A percentile compares a stretch with the other conserved stretches of the same genome.
phyloP scores from a whole-genome alignment of 2,797 vertebrate species.

The Acestrorhynchus altus region DNA sequence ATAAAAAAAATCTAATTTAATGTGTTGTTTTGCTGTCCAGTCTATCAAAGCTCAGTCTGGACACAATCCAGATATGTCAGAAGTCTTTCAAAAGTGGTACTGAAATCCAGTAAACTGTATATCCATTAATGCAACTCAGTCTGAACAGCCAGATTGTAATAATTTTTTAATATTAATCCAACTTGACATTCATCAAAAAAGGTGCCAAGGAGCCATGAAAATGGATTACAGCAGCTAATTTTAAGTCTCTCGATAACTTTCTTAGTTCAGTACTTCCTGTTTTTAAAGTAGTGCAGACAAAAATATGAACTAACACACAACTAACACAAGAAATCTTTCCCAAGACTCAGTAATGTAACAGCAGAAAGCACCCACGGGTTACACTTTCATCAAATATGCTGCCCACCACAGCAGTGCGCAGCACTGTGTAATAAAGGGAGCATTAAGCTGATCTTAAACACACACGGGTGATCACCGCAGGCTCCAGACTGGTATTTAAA shows the following conservation, averaged over 20 bases:
- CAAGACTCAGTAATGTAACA: not conserved
- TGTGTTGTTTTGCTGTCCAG: no score
- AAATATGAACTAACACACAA: not conserved
- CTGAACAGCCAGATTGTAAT: no score
- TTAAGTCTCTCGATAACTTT: not conserved
- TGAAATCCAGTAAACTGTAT: no score
- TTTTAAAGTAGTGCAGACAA: not conserved
- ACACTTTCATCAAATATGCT: conserved; percentile 36
- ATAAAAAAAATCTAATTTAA: no score
- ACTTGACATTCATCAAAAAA: no score
- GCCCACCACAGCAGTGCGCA: conserved; percentile 3
- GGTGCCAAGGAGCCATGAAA: no score
- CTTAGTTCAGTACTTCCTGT: not conserved
- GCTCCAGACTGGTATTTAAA: conserved; percentile 61
- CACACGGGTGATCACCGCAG: conserved; percentile 54
- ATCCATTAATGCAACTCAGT: no score
- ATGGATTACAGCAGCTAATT: no score
- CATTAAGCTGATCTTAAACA: conserved; percentile 64
- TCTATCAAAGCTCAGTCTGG: no score
- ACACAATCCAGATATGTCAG: no score
- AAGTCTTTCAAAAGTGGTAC: no score
- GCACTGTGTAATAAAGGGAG: conserved; percentile 70
- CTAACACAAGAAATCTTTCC: not conserved
- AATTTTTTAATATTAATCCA: no score
- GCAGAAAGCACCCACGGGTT: conserved; percentile 58